phyloP scores from a whole-genome alignment of 2,888 invertebrate genomes.

The Phania funesta region DNA sequence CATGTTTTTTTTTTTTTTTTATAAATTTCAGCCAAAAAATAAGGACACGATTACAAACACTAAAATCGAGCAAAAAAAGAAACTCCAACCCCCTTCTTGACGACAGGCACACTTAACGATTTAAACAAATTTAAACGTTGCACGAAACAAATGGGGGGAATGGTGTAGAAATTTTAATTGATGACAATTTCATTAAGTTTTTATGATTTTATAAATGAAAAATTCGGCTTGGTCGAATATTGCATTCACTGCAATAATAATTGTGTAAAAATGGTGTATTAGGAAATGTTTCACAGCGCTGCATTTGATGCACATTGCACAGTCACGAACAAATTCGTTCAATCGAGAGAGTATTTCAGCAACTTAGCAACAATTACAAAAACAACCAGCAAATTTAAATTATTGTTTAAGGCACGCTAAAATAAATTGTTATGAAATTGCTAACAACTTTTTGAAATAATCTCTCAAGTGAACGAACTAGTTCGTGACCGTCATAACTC shows the following conservation, averaged over 20 bases:
- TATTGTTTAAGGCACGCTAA: too few species aligned
- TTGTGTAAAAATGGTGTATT: background rate
- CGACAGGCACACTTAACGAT: conserved; percentile 60
- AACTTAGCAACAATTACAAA: too few species aligned
- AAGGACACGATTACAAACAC: conserved; percentile 42
- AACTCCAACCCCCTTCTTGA: conserved; percentile 41
- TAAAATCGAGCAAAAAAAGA: conserved; percentile 7
- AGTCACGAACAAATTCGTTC: too few species aligned
- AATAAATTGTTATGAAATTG: too few species aligned
- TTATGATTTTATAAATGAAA: conserved; percentile 43
- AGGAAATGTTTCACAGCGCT: too few species aligned
- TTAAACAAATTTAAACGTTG: conserved; percentile 64
- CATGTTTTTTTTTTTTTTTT: conserved; percentile 48
- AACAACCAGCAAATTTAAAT: too few species aligned
- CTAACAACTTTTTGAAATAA: too few species aligned
- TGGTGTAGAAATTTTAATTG: conserved; percentile 76
- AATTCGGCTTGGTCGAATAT: conserved; percentile 18
- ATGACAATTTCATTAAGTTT: conserved; percentile 79
- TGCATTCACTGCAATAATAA: background rate
- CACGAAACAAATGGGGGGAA: conserved; percentile 59
- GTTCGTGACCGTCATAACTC: too few species aligned
- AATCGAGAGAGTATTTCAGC: too few species aligned
- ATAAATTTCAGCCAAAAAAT: conserved; percentile 56
- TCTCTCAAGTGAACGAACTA: too few species aligned
- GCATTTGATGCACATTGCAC: too few species aligned